These are phyloP conservation scores for Caradrina clavipalpis DNA, from an alignment of 2,888 invertebrate genomes.

Conservation along the genomic window DNA sequence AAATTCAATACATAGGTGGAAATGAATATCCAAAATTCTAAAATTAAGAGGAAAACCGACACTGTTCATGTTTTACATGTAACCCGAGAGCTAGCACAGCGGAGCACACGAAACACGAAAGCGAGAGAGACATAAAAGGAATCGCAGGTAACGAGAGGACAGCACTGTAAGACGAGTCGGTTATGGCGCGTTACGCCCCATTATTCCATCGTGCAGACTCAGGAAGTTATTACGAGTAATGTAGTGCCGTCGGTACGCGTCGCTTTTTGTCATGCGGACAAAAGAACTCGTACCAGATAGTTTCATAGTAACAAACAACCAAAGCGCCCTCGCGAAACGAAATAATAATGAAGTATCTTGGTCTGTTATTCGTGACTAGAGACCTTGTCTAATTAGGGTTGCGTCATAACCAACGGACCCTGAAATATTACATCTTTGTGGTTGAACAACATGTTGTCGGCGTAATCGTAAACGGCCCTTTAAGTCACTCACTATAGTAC, in stretches of 20 bases:
- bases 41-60: constrained; percentile 16
- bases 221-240: constrained; percentile 85
- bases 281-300: constrained; percentile 76
- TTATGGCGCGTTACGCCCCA: constrained; percentile 73
- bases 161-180: constrained; percentile 68
- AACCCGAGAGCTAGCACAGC: constrained; percentile 23
- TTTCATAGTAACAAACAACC: constrained; percentile 76
- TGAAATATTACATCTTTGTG: constrained; percentile 58
- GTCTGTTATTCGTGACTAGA: constrained; percentile 60
- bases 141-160: constrained; percentile 73
- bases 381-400: constrained; percentile 60
- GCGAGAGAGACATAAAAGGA: constrained; percentile 61
- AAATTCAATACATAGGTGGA: not conserved
- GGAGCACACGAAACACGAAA: constrained; percentile 45
- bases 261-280: constrained; percentile 79
- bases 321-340: constrained; percentile 59
- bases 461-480: constrained; percentile 49
- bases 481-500: constrained; percentile 32
- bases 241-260: constrained; percentile 76
- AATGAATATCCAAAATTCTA: not conserved
- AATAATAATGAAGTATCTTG: constrained; percentile 64
- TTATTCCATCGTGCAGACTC: constrained; percentile 77
- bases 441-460: constrained; percentile 43
- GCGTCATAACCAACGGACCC: constrained; percentile 52
- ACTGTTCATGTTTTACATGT: constrained; percentile 41